phyloP scores from a whole-genome alignment of 2,797 vertebrate species.

The Sebastes matsubarae region DNA sequence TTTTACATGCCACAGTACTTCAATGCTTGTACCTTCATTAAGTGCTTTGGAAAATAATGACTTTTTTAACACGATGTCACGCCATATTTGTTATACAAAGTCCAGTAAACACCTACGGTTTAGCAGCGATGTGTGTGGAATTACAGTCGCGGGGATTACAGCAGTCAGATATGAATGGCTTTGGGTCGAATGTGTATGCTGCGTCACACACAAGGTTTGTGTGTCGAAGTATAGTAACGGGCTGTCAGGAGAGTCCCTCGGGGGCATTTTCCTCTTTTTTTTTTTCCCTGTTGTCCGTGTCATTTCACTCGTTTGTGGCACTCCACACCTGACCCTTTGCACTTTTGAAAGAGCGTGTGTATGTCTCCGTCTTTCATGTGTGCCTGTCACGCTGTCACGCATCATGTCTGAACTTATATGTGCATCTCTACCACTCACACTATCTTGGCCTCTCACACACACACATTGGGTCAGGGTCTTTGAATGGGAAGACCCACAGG shows the following conservation, averaged over 20 bases:
- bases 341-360: slow-evolving; percentile 6
- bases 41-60: not conserved
- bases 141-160: slow-evolving; percentile 9
- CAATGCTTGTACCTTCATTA: not conserved
- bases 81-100: not conserved
- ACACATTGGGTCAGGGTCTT: slow-evolving; percentile 19
- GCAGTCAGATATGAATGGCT: slow-evolving; percentile 13
- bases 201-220: not conserved
- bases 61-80: not conserved
- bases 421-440: slow-evolving; percentile 1
- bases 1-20: not conserved
- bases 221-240: not conserved
- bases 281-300: not conserved
- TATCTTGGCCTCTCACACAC: not conserved
- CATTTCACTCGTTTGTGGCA: slow-evolving; percentile 19
- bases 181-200: not conserved
- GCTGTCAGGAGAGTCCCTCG: slow-evolving; percentile 12
- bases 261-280: slow-evolving; percentile 37
- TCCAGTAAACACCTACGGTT: not conserved
- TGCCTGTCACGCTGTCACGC: slow-evolving; percentile 23
- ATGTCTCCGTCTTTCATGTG: slow-evolving; percentile 9
- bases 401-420: slow-evolving; percentile 20
- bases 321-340: slow-evolving; percentile 32
- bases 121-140: not conserved
- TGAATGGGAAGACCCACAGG: slow-evolving; percentile 58